A percentile compares a stretch with the other conserved stretches of the same genome.
Conservation (phyloP, 2,888 invertebrate genomes). For the Pegoplata infirma region DNA sequence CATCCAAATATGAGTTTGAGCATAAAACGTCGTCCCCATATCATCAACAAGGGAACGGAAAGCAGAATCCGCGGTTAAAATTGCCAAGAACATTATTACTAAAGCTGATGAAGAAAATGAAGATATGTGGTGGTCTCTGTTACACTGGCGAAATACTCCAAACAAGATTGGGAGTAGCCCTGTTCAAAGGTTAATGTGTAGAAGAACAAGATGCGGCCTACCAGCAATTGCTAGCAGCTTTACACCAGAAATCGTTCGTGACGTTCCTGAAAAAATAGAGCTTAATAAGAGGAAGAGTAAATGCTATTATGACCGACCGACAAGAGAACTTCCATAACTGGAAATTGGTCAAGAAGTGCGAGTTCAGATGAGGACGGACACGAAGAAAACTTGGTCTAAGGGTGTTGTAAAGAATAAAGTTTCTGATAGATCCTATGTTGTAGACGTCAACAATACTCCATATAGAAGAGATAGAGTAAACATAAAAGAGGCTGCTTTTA, state of each 20-base stretch:
- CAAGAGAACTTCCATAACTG: not conserved
- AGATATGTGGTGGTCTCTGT: too few species aligned
- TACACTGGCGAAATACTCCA: too few species aligned
- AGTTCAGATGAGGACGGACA: conserved; percentile 10
- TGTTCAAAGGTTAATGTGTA: too few species aligned
- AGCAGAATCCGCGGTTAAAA: conserved; percentile 23
- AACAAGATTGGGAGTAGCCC: too few species aligned
- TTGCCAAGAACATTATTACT: conserved; percentile 10
- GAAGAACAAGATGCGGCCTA: too few species aligned
- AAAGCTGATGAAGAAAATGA: too few species aligned
- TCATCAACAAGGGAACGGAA: too few species aligned
- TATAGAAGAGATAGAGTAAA: not conserved
- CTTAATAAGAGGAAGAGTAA: not conserved
- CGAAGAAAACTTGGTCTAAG: not conserved
- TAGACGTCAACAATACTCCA: not conserved
- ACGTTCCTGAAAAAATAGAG: not conserved
- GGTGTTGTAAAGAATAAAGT: not conserved
- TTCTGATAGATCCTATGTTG: not conserved
- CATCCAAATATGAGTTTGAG: too few species aligned
- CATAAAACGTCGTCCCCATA: too few species aligned
- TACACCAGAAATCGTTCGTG: not conserved
- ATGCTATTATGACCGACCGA: conserved; percentile 6
- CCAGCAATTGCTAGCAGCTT: not conserved
- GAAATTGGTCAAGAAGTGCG: not conserved
- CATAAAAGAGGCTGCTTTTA: too few species aligned